These are phyloP conservation scores for Melanotus villosus DNA, from an alignment of 2,888 invertebrate genomes.

Conservation along the genomic window DNA sequence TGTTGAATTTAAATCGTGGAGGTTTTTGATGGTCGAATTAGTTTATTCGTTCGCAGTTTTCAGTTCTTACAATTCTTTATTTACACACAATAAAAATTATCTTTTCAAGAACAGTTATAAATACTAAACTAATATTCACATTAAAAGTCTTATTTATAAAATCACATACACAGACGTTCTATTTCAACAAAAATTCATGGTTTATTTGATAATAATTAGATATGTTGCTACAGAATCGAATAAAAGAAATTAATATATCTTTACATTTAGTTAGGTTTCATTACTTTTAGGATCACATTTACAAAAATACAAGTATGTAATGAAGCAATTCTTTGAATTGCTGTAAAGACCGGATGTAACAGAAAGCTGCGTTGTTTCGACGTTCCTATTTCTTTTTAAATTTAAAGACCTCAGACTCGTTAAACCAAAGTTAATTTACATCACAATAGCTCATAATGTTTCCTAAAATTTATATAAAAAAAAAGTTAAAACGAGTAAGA, in stretches of 20 bases:
- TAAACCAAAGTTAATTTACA: neutral
- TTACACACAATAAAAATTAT: conserved; percentile 65
- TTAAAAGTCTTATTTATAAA: conserved; percentile 63
- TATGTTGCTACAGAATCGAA: conserved; percentile 43
- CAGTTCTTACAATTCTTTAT: conserved; percentile 53
- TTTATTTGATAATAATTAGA: conserved; percentile 41
- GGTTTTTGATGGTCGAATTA: too few species aligned
- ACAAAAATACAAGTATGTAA: conserved; percentile 31
- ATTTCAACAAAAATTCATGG: conserved; percentile 34
- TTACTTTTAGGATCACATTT: conserved; percentile 35
- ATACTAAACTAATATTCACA: conserved; percentile 64
- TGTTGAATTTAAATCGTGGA: too few species aligned
- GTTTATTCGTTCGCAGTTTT: too few species aligned
- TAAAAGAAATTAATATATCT: conserved; percentile 1
- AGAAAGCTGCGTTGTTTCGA: conserved; percentile 25
- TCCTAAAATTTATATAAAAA: neutral
- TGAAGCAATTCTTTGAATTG: conserved; percentile 4
- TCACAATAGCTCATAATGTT: neutral
- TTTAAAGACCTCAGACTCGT: neutral
- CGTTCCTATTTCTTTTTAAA: neutral
- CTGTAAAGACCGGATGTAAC: conserved; percentile 20
- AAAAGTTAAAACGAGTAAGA: too few species aligned
- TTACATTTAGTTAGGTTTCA: conserved; percentile 18
- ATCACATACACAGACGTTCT: conserved; percentile 62
- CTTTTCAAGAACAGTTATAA: conserved; percentile 58